Evolutionary conservation across 1,140 invertebrate genomes (phyloP).

Genomic region (Caenorhabditis briggsae): DNA sequence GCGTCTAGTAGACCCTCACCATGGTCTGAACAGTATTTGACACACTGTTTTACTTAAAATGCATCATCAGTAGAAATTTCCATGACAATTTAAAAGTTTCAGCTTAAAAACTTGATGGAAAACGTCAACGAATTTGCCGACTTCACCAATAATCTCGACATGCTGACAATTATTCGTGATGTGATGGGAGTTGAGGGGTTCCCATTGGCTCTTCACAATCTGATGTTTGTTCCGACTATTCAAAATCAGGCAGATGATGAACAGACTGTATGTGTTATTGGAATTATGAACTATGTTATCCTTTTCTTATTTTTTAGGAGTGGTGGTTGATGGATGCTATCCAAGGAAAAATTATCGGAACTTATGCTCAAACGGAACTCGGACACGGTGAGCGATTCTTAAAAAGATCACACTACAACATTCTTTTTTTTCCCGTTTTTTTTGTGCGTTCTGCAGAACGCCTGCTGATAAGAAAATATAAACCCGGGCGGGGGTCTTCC

Average conservation of each 20-base stretch:
- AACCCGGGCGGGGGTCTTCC: not conserved
- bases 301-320: constrained; percentile 78
- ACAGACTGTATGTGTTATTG: constrained; percentile 80
- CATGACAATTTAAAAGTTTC: constrained; percentile 40
- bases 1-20: too few species aligned
- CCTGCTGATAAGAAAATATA: not conserved
- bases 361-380: constrained; percentile 93
- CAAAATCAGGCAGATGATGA: constrained; percentile 88
- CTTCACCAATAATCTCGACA: constrained; percentile 6
- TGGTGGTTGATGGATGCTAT: constrained; percentile 88
- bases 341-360: constrained; percentile 87
- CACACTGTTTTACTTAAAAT: too few species aligned
- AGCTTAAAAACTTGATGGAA: constrained; percentile 52
- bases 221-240: constrained; percentile 91
- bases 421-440: not conserved
- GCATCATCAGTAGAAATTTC: not conserved
- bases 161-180: constrained; percentile 25
- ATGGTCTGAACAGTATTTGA: too few species aligned
- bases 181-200: constrained; percentile 60
- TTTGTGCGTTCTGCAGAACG: not conserved
- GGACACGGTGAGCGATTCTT: constrained; percentile 83
- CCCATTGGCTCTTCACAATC: constrained; percentile 86
- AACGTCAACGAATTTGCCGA: constrained; percentile 15
- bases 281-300: not conserved
- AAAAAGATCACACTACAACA: not conserved